Percentiles rank a stretch among this genome's conserved stretches.
Conservation (phyloP, 2,113 vertebrate genomes). For the Sigmodon hispidus region DNA sequence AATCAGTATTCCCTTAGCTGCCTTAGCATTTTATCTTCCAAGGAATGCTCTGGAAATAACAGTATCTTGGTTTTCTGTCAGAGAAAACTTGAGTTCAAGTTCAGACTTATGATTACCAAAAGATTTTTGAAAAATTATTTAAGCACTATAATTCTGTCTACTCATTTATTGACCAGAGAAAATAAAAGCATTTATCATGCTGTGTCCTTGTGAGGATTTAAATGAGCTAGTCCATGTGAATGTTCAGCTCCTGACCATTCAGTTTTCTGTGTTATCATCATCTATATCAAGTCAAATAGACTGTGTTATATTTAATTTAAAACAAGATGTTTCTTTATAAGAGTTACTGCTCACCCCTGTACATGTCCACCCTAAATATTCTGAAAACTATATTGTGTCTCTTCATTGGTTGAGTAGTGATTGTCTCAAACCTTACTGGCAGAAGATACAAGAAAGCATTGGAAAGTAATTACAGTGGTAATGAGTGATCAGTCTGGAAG, state of each 20-base stretch:
- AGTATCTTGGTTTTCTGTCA: neutral
- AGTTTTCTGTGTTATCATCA: conserved; percentile 14
- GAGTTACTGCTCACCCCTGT: neutral
- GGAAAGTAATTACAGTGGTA: neutral
- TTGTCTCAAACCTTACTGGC: neutral
- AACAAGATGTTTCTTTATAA: conserved; percentile 8
- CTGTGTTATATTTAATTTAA: neutral
- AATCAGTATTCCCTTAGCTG: neutral
- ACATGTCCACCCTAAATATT: neutral
- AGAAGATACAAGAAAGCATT: neutral
- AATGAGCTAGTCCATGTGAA: conserved; percentile 6
- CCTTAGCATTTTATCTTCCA: conserved; percentile 8
- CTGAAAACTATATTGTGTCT: neutral
- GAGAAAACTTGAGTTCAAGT: conserved; percentile 47
- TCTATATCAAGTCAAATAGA: neutral
- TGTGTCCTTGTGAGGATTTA: neutral
- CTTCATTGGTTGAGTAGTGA: neutral
- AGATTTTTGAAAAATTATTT: conserved; percentile 7
- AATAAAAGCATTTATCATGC: neutral
- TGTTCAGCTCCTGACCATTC: neutral
- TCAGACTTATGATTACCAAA: conserved; percentile 45
- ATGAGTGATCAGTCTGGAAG: neutral
- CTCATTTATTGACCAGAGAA: neutral
- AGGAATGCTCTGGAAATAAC: conserved; percentile 13
- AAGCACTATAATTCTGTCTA: neutral